Evolutionary conservation across 1,140 invertebrate species (phyloP), one percentile per base, ranked within the genome.

Genomic region (Epicauta chinensis): DNA sequence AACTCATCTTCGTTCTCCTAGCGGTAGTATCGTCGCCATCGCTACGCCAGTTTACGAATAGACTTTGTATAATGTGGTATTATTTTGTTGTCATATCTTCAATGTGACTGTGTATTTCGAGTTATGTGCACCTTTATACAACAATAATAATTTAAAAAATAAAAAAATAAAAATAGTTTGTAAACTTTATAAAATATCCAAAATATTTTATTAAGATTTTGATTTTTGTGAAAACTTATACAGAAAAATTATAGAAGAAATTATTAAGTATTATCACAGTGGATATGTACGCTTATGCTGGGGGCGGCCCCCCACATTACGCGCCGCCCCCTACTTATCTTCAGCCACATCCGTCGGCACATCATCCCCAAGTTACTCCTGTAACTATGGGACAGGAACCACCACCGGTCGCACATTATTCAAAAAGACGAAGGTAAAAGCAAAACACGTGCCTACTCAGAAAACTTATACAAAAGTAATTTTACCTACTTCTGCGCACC

Each of bases 301-400:
- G 75, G 63, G 76, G 76, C 52, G 74, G 71, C 35, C 73, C 75
- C 45, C 74, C 75, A 54, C 76, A 77, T 58, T 77, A 77, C 62
- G 71, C 72, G 59, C 66, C 75, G 53, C 75, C 75, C 37, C 70
- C 76, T 31, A 66, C 74, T 13, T 69, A 74, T 55, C 59, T 71
- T 40, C 73, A 70, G 65, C 75, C 69, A 58, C 64, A 67, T 17
- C 60, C 68, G 23, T 68, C 40, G 66, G 65, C 72, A 71, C 35
- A 71, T 66, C 64, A 67, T 53, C 63, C 63, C 49, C 66, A 67
- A 47, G 61, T 68, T 16, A 57, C 62, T 40, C 57, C 66, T 34
- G 65, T 67, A 60, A 54, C 60, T 17, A 62, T 68, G 56, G 73
- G 71, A 53, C 56, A 70, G 50, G 72, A 73, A 55, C 52, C 59